These are phyloP conservation scores for Lysandra bellargus DNA, from an alignment of 2,888 invertebrate species.

Conservation along the genomic window DNA sequence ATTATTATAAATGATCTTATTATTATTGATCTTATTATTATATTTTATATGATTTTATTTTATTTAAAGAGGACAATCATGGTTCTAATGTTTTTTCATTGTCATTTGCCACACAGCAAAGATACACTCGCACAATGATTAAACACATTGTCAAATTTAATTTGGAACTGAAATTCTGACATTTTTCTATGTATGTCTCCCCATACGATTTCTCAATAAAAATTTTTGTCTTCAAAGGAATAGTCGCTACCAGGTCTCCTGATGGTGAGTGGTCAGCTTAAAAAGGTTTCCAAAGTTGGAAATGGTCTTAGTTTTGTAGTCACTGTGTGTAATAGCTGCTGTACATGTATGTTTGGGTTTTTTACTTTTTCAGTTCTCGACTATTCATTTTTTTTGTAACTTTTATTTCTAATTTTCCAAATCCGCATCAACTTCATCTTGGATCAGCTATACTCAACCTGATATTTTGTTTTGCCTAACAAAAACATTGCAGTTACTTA, in stretches of 20 bases:
- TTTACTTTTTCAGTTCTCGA: background rate
- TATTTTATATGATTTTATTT: no score
- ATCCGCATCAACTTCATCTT: no score
- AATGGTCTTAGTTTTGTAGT: background rate
- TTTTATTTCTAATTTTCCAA: no score
- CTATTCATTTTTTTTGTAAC: background rate
- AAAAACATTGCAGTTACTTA: no score
- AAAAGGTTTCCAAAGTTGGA: background rate
- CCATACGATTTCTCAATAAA: background rate
- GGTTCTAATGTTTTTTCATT: no score
- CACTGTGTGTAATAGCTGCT: background rate
- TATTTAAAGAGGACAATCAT: no score
- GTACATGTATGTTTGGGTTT: background rate
- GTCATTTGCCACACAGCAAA: no score
- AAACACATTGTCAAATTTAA: background rate
- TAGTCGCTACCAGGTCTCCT: slow-evolving; percentile 30
- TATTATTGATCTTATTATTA: no score
- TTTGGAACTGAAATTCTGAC: background rate
- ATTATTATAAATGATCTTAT: no score
- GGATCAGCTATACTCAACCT: no score
- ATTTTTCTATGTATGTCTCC: background rate
- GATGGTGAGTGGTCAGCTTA: slow-evolving; percentile 25
- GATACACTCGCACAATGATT: background rate
- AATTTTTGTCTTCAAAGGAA: slow-evolving; percentile 9
- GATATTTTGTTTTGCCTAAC: no score